phyloP scores from a whole-genome alignment of 2,797 vertebrate species.

The Gobionotothen gibberifrons region DNA sequence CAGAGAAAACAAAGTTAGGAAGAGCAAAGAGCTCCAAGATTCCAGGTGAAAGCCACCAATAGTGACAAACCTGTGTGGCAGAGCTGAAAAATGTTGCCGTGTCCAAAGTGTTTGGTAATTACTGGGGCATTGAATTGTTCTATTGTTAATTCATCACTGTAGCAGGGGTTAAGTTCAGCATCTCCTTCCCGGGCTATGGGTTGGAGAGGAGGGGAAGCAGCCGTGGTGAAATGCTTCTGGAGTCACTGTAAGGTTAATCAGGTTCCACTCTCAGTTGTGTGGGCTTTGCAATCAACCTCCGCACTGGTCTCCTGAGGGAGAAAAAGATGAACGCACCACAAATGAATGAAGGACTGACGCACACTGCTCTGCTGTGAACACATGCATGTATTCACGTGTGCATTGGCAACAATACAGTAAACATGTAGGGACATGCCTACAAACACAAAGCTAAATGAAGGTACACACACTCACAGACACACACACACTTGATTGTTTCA shows the following conservation, averaged over 20 bases:
- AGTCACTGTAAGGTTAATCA: slow-evolving; percentile 99
- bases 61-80: slow-evolving; percentile 91
- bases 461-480: slow-evolving; percentile 26
- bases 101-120: slow-evolving; percentile 99
- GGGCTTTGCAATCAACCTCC: slow-evolving; percentile 86
- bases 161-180: slow-evolving; percentile 96
- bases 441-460: slow-evolving; percentile 24
- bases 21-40: slow-evolving; percentile 91
- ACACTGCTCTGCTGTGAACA: not conserved
- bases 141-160: slow-evolving; percentile 99
- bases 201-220: slow-evolving; percentile 88
- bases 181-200: slow-evolving; percentile 93
- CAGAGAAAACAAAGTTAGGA: slow-evolving; percentile 99
- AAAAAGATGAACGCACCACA: slow-evolving; percentile 32
- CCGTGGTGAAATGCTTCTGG: slow-evolving; percentile 85
- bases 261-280: slow-evolving; percentile 91
- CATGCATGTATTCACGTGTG: slow-evolving; percentile 7
- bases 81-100: slow-evolving; percentile 98
- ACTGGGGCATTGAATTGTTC: slow-evolving; percentile 98
- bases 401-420: slow-evolving; percentile 24
- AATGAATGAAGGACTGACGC: slow-evolving; percentile 37
- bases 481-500: slow-evolving; percentile 79
- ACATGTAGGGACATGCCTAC: not conserved
- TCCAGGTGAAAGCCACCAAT: slow-evolving; percentile 90
- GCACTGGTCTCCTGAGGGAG: slow-evolving; percentile 32